Conservation (phyloP, 2,113 vertebrate species). For the Hippocampus abdominalis region DNA sequence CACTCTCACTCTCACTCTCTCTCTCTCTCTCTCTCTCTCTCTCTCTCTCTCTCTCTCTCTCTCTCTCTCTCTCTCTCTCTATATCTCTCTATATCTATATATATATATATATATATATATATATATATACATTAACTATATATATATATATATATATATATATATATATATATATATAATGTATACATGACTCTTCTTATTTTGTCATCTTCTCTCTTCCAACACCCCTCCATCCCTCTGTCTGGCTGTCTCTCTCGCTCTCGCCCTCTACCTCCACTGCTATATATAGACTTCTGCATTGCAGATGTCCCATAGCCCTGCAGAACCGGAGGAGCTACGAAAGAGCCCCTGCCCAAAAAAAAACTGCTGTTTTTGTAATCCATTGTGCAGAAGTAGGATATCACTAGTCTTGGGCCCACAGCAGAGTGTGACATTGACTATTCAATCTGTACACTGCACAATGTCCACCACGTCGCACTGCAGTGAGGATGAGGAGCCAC, state of each 20-base stretch:
- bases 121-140: too few relatives aligned
- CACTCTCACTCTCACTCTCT: too few relatives aligned
- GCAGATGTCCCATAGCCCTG: conserved; percentile 75
- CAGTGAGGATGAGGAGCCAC: conserved; percentile 45
- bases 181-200: neutral
- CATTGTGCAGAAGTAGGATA: conserved; percentile 6
- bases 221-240: neutral
- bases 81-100: too few relatives aligned
- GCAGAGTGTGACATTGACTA: neutral
- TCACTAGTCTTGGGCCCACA: conserved; percentile 1
- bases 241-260: conserved; percentile 20
- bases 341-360: conserved; percentile 45
- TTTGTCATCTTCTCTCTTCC: conserved; percentile 16
- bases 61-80: too few relatives aligned
- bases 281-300: conserved; percentile 81
- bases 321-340: conserved; percentile 54
- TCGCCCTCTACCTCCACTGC: conserved; percentile 54
- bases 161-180: too few relatives aligned
- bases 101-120: too few relatives aligned
- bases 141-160: too few relatives aligned
- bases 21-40: too few relatives aligned
- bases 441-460: conserved; percentile 9
- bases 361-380: conserved; percentile 15
- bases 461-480: conserved; percentile 39
- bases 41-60: too few relatives aligned